Conservation (phyloP, 1,140 invertebrate genomes). For the Ctenoplectra terminalis region DNA sequence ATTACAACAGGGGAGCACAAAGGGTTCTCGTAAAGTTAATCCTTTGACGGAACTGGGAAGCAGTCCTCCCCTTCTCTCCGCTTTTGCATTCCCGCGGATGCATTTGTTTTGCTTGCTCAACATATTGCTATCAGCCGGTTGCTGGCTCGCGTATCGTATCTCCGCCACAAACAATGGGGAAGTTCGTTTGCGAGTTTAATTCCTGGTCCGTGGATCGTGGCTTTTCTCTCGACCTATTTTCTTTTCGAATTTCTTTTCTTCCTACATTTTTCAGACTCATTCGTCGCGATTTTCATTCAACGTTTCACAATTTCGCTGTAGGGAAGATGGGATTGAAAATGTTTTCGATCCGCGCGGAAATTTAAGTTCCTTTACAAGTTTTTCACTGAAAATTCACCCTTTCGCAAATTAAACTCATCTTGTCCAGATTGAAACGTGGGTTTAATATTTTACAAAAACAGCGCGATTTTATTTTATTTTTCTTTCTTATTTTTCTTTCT, state of each 20-base stretch:
- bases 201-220: not conserved
- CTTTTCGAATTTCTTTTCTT: not conserved
- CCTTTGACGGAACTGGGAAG: not conserved
- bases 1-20: not conserved
- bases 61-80: too few relatives aligned
- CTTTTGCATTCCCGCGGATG: not conserved
- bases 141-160: not conserved
- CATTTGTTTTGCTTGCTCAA: not conserved
- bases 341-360: too few relatives aligned
- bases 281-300: not conserved
- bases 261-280: not conserved
- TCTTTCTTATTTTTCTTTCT: too few relatives aligned
- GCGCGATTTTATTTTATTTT: too few relatives aligned
- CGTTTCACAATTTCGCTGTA: not conserved
- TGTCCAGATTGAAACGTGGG: too few relatives aligned
- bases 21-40: conserved; percentile 5
- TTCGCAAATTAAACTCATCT: too few relatives aligned
- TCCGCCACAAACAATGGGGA: not conserved
- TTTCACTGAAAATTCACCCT: too few relatives aligned
- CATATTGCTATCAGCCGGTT: conserved; percentile 1
- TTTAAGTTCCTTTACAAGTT: too few relatives aligned
- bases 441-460: too few relatives aligned
- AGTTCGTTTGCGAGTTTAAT: conserved; percentile 9
- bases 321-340: not conserved
- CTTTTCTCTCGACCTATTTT: not conserved